A percentile compares a stretch with the other conserved stretches of the same genome.
Conservation (phyloP, 2,888 invertebrate species). For the Nephrotoma appendiculata region DNA sequence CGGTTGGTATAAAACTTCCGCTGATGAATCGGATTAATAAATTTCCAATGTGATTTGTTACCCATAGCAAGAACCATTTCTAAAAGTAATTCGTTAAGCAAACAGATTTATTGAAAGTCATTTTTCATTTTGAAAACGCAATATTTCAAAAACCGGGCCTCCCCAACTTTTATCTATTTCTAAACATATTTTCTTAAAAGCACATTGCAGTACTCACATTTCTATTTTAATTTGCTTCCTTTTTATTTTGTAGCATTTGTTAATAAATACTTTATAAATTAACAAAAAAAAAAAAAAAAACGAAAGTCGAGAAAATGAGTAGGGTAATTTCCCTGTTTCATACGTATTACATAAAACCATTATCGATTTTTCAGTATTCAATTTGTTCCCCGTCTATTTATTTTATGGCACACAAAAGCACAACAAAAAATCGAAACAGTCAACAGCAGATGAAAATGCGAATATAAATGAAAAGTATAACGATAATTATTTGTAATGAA, state of each 20-base stretch:
- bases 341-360: neutral
- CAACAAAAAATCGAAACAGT: neutral
- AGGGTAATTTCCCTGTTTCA: neutral
- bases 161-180: neutral
- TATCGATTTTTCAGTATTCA: neutral
- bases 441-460: neutral
- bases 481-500: neutral
- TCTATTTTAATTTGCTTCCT: neutral
- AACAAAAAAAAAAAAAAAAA: neutral
- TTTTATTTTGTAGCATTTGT: neutral
- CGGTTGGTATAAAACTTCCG: too few relatives aligned
- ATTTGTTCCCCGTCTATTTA: neutral
- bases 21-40: too few relatives aligned
- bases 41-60: too few relatives aligned
- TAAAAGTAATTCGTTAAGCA: too few relatives aligned
- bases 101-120: neutral
- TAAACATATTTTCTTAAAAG: neutral
- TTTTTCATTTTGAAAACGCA: neutral
- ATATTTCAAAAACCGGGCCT: neutral
- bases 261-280: neutral
- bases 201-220: neutral
- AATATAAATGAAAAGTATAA: neutral
- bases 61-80: too few relatives aligned
- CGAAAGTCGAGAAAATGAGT: neutral
- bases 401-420: neutral